Conservation (phyloP, 2,888 invertebrate genomes). For the Antheraea assamensis region DNA sequence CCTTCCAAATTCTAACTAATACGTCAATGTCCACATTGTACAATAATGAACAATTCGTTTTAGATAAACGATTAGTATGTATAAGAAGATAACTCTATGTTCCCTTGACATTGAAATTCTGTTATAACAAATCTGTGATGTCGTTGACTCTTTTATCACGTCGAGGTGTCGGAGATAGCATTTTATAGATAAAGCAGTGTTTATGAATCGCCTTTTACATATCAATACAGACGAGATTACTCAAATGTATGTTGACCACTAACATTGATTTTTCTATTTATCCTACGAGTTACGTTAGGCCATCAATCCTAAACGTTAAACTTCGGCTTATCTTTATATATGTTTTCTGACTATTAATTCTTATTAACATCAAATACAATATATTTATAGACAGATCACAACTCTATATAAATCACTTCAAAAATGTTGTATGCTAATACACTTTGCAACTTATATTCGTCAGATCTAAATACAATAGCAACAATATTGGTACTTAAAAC, state of each 20-base stretch:
- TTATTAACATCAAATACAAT: no score
- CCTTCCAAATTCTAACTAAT: neutral
- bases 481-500: no score
- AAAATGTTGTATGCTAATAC: no score
- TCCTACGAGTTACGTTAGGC: no score
- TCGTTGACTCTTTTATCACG: conserved; percentile 44
- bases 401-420: no score
- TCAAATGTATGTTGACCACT: neutral
- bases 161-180: conserved; percentile 31
- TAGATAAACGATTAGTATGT: neutral
- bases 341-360: no score
- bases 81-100: conserved; percentile 34
- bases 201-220: neutral
- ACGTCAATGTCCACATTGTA: neutral
- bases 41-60: neutral
- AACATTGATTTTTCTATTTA: neutral
- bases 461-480: no score
- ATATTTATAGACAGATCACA: no score
- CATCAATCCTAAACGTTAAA: neutral
- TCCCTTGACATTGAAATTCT: conserved; percentile 42
- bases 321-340: neutral
- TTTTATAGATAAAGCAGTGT: conserved; percentile 29
- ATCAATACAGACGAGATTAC: neutral
- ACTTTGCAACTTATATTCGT: no score
- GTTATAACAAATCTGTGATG: conserved; percentile 34